Conservation (phyloP, 92 coral and sea anemone species). For the Bergia puertoricense region DNA sequence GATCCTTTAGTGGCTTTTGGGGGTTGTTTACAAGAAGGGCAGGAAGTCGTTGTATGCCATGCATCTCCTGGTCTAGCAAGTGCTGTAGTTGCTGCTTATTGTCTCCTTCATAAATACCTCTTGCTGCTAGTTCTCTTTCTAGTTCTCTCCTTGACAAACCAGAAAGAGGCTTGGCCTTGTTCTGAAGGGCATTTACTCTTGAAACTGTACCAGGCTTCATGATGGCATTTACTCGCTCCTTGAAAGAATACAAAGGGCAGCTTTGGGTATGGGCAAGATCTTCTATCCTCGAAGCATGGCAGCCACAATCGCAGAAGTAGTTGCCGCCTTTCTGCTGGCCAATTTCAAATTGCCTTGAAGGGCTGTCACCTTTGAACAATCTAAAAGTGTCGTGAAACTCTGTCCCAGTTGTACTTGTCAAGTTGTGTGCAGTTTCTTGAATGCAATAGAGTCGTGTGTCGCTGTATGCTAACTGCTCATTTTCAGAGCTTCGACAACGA, state of each 20-base stretch:
- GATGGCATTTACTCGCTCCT: neutral
- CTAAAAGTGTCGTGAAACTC: neutral
- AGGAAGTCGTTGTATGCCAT: constrained; percentile 24
- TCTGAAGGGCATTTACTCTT: neutral
- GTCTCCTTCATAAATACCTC: constrained; percentile 25
- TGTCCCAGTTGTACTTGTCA: neutral
- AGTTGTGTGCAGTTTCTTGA: neutral
- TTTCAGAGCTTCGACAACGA: constrained; percentile 24
- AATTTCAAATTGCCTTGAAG: neutral
- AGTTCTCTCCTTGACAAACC: constrained; percentile 14
- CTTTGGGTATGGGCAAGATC: neutral
- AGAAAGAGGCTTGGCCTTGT: constrained; percentile 19
- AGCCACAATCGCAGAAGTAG: neutral
- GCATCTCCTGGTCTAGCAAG: constrained; percentile 10
- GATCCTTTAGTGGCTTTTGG: constrained; percentile 11
- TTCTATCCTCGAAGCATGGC: constrained; percentile 5
- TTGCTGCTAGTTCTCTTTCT: constrained; percentile 30
- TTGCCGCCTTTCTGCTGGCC: constrained; percentile 3
- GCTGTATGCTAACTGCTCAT: constrained; percentile 23
- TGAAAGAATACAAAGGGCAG: neutral
- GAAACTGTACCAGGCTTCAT: neutral
- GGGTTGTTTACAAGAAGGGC: constrained; percentile 27
- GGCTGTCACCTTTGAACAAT: neutral
- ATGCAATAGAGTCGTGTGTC: neutral
- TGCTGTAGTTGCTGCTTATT: constrained; percentile 24